phyloP scores from a whole-genome alignment of 2,888 invertebrate species.

The Thereva nobilitata region DNA sequence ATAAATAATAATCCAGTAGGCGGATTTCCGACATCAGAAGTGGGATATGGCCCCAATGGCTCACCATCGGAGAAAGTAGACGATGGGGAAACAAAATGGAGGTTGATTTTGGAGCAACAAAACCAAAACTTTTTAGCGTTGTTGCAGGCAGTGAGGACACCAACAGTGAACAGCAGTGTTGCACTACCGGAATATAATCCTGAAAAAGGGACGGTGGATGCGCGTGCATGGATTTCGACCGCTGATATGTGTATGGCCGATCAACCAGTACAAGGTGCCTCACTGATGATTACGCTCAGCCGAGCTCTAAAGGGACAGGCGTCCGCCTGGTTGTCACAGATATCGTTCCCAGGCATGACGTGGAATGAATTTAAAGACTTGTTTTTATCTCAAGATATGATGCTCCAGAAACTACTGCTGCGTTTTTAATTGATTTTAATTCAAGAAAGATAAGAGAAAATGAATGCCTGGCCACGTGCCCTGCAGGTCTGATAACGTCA shows the following conservation, averaged over 20 bases:
- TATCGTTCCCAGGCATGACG: conserved; percentile 3
- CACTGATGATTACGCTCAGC: neutral
- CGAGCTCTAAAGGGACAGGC: neutral
- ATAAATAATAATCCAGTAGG: too few species aligned
- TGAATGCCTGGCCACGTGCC: conserved; percentile 25
- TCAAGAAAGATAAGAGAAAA: conserved; percentile 24
- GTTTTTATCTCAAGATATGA: conserved; percentile 11
- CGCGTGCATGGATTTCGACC: neutral
- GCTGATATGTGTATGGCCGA: conserved; percentile 5
- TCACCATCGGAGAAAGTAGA: neutral
- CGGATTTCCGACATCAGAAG: too few species aligned
- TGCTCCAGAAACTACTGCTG: neutral
- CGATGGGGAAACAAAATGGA: neutral
- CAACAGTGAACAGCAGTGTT: neutral
- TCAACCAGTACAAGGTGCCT: neutral
- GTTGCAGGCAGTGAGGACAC: neutral
- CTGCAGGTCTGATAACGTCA: conserved; percentile 12
- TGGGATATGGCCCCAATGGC: neutral
- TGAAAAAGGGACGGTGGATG: neutral
- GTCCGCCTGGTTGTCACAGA: conserved; percentile 2
- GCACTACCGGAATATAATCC: neutral
- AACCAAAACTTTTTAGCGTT: too few species aligned
- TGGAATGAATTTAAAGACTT: neutral
- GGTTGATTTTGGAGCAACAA: neutral
- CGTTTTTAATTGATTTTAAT: conserved; percentile 4